phyloP scores from a whole-genome alignment of 1,140 invertebrate species.

The Acyrthosiphon pisum region DNA sequence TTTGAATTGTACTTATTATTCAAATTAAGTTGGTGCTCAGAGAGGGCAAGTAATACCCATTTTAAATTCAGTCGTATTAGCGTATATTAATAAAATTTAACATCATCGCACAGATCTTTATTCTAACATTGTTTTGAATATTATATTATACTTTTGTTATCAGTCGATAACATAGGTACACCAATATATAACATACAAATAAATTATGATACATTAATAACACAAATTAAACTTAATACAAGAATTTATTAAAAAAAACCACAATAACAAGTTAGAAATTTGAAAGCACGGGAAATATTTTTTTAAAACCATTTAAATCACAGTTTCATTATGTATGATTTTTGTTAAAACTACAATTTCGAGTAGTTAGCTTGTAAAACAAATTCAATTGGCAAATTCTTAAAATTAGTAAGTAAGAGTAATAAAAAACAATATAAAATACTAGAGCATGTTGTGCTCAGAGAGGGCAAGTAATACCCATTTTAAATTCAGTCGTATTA shows the following conservation, averaged over 20 bases:
- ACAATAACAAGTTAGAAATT: too few relatives aligned
- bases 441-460: conserved; percentile 4
- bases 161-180: too few relatives aligned
- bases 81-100: conserved; percentile 53
- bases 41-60: conserved; percentile 56
- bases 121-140: background rate
- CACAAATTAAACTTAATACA: too few relatives aligned
- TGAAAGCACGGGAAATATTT: too few relatives aligned
- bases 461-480: conserved; percentile 53
- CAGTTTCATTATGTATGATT: too few relatives aligned
- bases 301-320: too few relatives aligned
- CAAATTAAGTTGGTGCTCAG: background rate
- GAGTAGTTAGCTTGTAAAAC: too few relatives aligned
- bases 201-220: too few relatives aligned
- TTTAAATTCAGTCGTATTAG: conserved; percentile 54
- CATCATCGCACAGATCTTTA: conserved; percentile 35
- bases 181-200: too few relatives aligned
- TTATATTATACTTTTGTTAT: background rate
- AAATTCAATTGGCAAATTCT: background rate
- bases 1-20: background rate
- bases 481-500: conserved; percentile 54
- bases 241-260: too few relatives aligned
- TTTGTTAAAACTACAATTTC: too few relatives aligned
- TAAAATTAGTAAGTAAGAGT: too few relatives aligned
- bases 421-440: background rate